Percentiles rank a stretch among this genome's conserved stretches.
These are phyloP conservation scores for Drosophila dunni DNA, from an alignment of 1,140 invertebrate genomes.

Conservation along the genomic window DNA sequence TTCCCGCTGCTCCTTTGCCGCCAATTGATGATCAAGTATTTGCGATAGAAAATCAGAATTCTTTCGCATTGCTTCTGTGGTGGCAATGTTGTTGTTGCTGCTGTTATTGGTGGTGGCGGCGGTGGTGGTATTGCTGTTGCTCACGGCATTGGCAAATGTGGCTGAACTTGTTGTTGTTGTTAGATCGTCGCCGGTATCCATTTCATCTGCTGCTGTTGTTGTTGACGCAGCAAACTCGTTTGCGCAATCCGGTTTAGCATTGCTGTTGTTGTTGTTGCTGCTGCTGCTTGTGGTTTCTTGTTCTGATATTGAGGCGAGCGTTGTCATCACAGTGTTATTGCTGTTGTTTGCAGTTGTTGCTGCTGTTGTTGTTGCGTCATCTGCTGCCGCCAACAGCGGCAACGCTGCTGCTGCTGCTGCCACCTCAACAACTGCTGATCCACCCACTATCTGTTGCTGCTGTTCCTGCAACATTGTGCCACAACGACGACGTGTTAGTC, in stretches of 20 bases:
- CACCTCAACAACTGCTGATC: neutral
- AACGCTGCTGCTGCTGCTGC: constrained; percentile 15
- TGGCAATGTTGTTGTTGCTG: constrained; percentile 25
- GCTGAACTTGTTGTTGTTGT: constrained; percentile 45
- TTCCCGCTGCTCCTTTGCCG: constrained; percentile 76
- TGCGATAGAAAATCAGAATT: constrained; percentile 84
- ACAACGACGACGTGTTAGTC: constrained; percentile 32
- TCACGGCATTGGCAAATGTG: constrained; percentile 28
- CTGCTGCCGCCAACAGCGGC: constrained; percentile 22
- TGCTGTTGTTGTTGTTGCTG: constrained; percentile 18
- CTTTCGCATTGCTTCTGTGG: constrained; percentile 80
- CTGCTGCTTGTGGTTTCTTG: constrained; percentile 66
- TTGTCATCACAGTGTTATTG: constrained; percentile 46
- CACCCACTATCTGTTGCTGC: constrained; percentile 7
- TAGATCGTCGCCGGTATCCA: constrained; percentile 70
- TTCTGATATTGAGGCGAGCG: constrained; percentile 82
- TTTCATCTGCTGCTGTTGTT: constrained; percentile 48
- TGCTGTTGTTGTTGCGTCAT: constrained; percentile 63
- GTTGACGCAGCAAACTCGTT: constrained; percentile 67
- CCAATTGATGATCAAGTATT: constrained; percentile 82
- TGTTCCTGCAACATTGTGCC: constrained; percentile 18
- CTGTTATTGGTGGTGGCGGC: constrained; percentile 13
- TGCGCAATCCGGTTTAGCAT: constrained; percentile 74
- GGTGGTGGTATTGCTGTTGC: constrained; percentile 43
- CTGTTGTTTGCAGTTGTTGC: constrained; percentile 33